These are phyloP conservation scores for Xenopus laevis DNA, from an alignment of 2,113 vertebrate genomes.

Conservation along the genomic window DNA sequence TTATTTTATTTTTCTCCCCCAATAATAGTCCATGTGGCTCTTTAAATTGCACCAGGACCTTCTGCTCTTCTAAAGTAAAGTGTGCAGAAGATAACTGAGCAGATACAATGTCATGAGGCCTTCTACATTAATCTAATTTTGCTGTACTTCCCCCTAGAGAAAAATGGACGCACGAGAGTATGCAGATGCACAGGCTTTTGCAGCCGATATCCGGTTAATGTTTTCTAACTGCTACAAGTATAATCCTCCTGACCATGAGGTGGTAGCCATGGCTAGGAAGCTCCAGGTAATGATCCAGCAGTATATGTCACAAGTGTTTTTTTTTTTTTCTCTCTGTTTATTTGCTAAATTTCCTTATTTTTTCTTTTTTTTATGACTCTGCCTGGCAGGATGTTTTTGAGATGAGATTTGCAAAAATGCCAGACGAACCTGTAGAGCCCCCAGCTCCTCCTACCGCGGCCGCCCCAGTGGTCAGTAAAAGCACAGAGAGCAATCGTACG, in stretches of 20 bases:
- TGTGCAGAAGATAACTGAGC: too few relatives aligned
- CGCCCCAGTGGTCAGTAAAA: conserved; percentile 73
- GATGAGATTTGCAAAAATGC: conserved; percentile 92
- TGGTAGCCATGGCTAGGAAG: conserved; percentile 85
- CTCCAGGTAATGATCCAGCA: conserved; percentile 77
- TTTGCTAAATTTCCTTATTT: not conserved
- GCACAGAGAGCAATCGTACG: conserved; percentile 72
- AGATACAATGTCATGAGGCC: too few relatives aligned
- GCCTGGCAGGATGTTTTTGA: conserved; percentile 84
- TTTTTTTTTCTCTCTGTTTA: not conserved
- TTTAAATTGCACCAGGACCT: too few relatives aligned
- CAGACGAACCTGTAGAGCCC: conserved; percentile 74
- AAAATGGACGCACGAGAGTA: conserved; percentile 90
- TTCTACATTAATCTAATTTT: too few relatives aligned
- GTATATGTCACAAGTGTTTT: not conserved
- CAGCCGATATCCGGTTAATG: conserved; percentile 89
- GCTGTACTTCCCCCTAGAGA: conserved; percentile 61
- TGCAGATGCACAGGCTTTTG: conserved; percentile 82
- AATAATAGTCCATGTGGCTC: too few relatives aligned
- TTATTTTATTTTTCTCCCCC: too few relatives aligned
- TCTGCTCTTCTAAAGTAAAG: too few relatives aligned
- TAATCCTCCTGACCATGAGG: conserved; percentile 86
- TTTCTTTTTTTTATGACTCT: too few relatives aligned
- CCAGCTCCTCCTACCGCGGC: conserved; percentile 55
- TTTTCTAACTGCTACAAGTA: conserved; percentile 99